A percentile compares a stretch with the other conserved stretches of the same genome.
Evolutionary conservation across 1,140 invertebrate species (phyloP).

Genomic region (Pomphorhynchus laevis): DNA sequence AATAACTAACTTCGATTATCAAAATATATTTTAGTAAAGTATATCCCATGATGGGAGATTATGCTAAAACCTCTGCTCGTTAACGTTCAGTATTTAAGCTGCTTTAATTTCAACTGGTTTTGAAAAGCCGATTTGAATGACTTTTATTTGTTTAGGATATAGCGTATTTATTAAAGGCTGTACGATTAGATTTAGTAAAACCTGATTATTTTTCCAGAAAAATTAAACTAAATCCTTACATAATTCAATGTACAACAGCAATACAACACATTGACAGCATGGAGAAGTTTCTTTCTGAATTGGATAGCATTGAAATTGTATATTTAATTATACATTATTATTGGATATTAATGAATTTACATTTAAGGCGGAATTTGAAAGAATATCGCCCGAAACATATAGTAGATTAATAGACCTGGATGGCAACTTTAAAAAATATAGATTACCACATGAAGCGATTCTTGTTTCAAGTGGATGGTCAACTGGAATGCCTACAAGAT

Average conservation of each 20-base stretch:
- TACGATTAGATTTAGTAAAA: constrained; percentile 5
- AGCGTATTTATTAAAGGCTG: not conserved
- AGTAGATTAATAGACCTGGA: not conserved
- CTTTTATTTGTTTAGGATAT: too few relatives aligned
- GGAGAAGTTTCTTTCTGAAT: constrained; percentile 32
- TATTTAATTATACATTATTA: constrained; percentile 15
- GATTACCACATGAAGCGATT: constrained; percentile 24
- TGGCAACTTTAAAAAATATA: constrained; percentile 11
- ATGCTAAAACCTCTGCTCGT: too few relatives aligned
- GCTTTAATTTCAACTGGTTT: too few relatives aligned
- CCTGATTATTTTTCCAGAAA: constrained; percentile 10
- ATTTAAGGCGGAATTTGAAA: constrained; percentile 11
- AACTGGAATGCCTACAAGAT: constrained; percentile 30
- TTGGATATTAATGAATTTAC: constrained; percentile 15
- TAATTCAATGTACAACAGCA: constrained; percentile 26
- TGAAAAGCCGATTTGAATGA: too few relatives aligned
- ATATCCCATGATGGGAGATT: too few relatives aligned
- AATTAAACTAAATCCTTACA: constrained; percentile 27
- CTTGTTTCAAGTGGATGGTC: constrained; percentile 37
- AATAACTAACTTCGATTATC: too few relatives aligned
- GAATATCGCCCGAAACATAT: not conserved
- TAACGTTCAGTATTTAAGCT: too few relatives aligned
- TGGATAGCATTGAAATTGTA: constrained; percentile 25
- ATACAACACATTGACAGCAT: constrained; percentile 35
- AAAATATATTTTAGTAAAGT: too few relatives aligned